Evolutionary conservation across 2,888 invertebrate species (phyloP), one percentile per base, ranked within the genome.

Genomic region (Steinernema hermaphroditum): DNA sequence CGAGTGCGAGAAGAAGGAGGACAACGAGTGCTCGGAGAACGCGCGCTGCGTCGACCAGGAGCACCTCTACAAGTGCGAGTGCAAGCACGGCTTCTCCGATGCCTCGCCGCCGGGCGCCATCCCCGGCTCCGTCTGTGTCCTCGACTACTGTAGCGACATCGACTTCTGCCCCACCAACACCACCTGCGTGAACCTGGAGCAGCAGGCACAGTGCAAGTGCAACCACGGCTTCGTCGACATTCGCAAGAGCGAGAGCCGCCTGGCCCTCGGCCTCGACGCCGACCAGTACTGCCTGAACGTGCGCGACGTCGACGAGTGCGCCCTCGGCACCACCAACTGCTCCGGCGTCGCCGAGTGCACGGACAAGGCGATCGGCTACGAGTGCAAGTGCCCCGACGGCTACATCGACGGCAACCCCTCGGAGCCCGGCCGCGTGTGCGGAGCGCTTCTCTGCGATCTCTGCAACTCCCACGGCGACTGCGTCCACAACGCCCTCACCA

Each of bases 111-210:
- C 80, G 34, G 86, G 82, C n/a, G 46, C 78, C 16, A 77, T 82
- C 8, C 84, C 84, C 29, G 84, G 82, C 22, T 69, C 75, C 32
- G 71, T 82, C 19, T 86, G 86, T 75, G 81, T 81, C 12, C 72
- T 85, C 69, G 83, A 86, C 75, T 86, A 82, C 77, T 86, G 86
- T 71, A 77, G 77, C 68, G 86, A 86, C 73, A 85, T 86, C 73
- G 92, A 94, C 89, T 91, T 91, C 87, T 94, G 94, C 89, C 94
- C 94, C 88, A 90, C 91, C 86, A 94, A 94, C 88, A 94, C 94
- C 75, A 92, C 93, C 79, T 95, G 94, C 89, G 91, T 92, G 90
- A 94, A 94, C 89, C 91, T 94, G 87, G 92, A 92, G 89, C 93
- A 93, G 83, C 93, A 92, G 86, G 94, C 93, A 88, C 91, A 92